Base-by-base conservation (phyloP, 2,113 vertebrate genomes). In the Myodes glareolus region DNA sequence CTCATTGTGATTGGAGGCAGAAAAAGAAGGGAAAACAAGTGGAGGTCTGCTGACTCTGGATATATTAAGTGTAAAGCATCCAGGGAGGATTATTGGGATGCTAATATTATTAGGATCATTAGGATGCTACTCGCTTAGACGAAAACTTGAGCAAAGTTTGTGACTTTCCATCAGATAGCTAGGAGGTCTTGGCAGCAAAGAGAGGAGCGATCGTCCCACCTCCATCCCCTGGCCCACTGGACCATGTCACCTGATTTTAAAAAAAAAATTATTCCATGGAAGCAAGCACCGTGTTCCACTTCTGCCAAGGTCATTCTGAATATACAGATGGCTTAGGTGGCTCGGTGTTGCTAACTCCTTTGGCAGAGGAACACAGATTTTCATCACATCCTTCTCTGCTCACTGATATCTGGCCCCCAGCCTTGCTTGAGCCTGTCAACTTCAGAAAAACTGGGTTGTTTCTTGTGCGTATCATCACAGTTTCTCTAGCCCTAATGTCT, bases 281-380 rank as follows among this genome's bases (percentile, higher is more conserved):
- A 96, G 92, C 73, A 95, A 96, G 96, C 88, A 78, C 61, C 67
- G 82, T 84, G 95, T 50, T 96, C 95, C 45, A 70, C 81, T 93
- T 90, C 88, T 98, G 97, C 97, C 97, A 98, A 98, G 97, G 97
- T 97, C 97, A 97, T 87, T 97, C 96, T 94, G 91, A 77, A 70
- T 87, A 95, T 97, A 96, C 97, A 98, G 97, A 98, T 98, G 97
- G 97, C 96, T 97, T 89, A 89, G 91, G 96, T 89, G 91, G 97
- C 94, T 96, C 77, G 50, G 94, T 52, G 95, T 50, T 95, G 94
- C 96, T 96, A 96, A 94, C 92, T 96, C 92, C 58, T 94, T 94
- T 98, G 97, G 97, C 97, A 98, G 89, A 94, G 55, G 42, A 95
- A 78, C 52, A 82, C 76, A 95, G 91, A 96, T 97, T 98, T 97